Evolutionary conservation across 2,113 vertebrate genomes (phyloP).

Genomic region (Clupea harengus): DNA sequence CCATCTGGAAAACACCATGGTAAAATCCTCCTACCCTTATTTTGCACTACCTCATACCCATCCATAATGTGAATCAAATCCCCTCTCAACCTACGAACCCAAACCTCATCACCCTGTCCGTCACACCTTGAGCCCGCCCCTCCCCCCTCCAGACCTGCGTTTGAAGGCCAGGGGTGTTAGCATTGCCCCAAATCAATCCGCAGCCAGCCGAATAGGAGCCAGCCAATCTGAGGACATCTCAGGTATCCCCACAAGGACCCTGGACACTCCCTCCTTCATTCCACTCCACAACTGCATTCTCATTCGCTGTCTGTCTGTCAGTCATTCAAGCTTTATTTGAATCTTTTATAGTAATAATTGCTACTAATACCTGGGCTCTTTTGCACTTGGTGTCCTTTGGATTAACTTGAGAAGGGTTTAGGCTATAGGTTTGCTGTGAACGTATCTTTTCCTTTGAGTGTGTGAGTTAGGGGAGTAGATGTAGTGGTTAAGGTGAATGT

Average conservation of each 20-base stretch:
- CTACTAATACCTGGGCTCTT: not conserved
- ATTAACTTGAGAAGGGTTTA: not conserved
- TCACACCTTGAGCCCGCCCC: not conserved
- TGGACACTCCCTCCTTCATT: slow-evolving; percentile 20
- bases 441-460: not conserved
- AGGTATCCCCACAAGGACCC: slow-evolving; percentile 59
- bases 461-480: not conserved
- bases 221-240: slow-evolving; percentile 59
- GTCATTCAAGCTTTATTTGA: not conserved
- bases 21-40: not conserved
- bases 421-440: not conserved
- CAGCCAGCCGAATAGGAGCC: slow-evolving; percentile 69
- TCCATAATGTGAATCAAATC: not conserved
- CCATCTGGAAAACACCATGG: not conserved
- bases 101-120: not conserved
- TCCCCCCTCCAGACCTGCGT: slow-evolving; percentile 71
- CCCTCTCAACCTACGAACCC: not conserved
- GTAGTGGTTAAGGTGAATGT: not conserved
- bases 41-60: slow-evolving; percentile 16
- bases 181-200: slow-evolving; percentile 68
- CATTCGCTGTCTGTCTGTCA: slow-evolving; percentile 15
- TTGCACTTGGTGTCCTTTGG: not conserved
- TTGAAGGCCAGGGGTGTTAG: slow-evolving; percentile 68
- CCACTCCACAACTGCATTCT: slow-evolving; percentile 18
- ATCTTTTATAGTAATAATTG: not conserved